Base-by-base conservation (phyloP, 2,113 vertebrate genomes). In the Desmodus rotundus region DNA sequence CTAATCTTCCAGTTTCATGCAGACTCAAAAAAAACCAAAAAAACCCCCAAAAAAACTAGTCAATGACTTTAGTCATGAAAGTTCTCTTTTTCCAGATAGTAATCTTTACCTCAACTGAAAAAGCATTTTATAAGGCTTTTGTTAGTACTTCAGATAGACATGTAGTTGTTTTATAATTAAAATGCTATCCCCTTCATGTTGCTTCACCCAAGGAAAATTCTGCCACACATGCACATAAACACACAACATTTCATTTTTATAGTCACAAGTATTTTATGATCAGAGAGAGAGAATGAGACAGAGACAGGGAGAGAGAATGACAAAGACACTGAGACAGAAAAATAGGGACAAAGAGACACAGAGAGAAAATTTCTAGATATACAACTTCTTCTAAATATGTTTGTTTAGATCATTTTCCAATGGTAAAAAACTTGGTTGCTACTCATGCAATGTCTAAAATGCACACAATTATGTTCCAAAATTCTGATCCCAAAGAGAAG, bases 21-120 rank as follows among this genome's bases (percentile, higher is more conserved):
- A 70, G 38, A 89, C 77, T 93, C 65, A 38, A 77, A 92, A 92
- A 93, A 78, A 77, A 92, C 91, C 92, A 78, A 90, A 92, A 93
- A 78, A 38, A n/a, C n/a, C n/a, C n/a, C n/a, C n/a, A n/a, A 77
- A 92, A 90, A 93, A 78, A 31, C 56, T 85, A 52, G 67, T 77
- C 68, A 70, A 82, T 96, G 87, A 83, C 56, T 94, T 88, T 83
- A 86, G 67, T 50, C 84, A 36, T 58, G 19, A 95, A 95, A 61
- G 17, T 86, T 95, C 87, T 91, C 73, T 24, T 95, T 58, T 80
- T 89, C 13, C 61, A 95, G 54, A 80, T 45, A 82, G 11, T 47
- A 26, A 83, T 83, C 78, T 95, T 96, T 72, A 76, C 24, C 28
- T 93, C 19, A 92, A 41, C 81, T 93, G 41, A 72, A 94, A 81